These are phyloP conservation scores for Hybos culiciformis DNA, from an alignment of 2,888 invertebrate genomes.

Conservation along the genomic window DNA sequence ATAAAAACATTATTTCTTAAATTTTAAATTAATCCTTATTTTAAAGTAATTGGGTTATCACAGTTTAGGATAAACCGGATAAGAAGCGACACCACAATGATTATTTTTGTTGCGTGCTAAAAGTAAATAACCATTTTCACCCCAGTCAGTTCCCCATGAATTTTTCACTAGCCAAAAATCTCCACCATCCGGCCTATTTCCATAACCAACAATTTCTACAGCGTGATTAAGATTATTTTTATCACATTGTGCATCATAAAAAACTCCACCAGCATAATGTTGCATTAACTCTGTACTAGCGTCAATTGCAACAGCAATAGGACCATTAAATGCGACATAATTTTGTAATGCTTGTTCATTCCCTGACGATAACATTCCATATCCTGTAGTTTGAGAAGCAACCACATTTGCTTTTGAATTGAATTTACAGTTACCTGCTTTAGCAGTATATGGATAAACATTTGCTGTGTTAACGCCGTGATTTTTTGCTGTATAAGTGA, in stretches of 20 bases:
- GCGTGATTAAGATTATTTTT: too few species aligned
- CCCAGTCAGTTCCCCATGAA: slow-evolving; percentile 1
- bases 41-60: too few species aligned
- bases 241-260: too few species aligned
- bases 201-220: too few species aligned
- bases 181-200: not conserved
- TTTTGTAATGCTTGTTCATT: not conserved
- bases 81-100: not conserved
- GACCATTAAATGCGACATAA: not conserved
- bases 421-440: not conserved
- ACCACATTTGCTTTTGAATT: too few species aligned
- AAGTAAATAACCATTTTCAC: not conserved
- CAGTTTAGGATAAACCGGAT: not conserved
- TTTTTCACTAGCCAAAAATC: slow-evolving; percentile 1
- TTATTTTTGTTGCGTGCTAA: not conserved
- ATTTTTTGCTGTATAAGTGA: too few species aligned
- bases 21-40: too few species aligned
- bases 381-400: too few species aligned
- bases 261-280: too few species aligned
- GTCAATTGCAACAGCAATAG: not conserved
- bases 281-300: not conserved
- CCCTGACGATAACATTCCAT: not conserved
- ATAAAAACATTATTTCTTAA: too few species aligned
- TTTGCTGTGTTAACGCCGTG: too few species aligned
- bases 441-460: not conserved